Percentiles rank a stretch among this genome's conserved stretches.
phyloP scores from a whole-genome alignment of 2,113 vertebrate species.

The Bubo blakistoni region DNA sequence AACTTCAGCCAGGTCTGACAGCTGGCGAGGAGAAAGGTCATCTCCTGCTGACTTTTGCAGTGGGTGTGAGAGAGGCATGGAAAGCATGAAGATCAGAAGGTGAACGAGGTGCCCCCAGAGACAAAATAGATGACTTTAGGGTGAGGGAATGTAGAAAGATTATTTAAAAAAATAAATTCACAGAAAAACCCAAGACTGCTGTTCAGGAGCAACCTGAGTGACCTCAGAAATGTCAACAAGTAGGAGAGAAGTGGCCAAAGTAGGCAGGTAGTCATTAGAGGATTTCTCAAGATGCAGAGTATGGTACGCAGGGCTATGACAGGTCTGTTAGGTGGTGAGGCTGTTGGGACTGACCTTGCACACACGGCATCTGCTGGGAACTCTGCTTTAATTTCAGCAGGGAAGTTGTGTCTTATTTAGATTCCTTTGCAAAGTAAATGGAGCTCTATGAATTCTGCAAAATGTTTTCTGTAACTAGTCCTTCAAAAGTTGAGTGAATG shows the following conservation, averaged over 20 bases:
- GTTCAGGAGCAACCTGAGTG: not conserved
- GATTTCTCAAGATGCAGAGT: not conserved
- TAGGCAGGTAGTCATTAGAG: not conserved
- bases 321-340: not conserved
- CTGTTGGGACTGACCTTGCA: not conserved
- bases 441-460: not conserved
- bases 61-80: not conserved
- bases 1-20: slow-evolving; percentile 1
- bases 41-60: not conserved
- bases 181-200: fast-evolving
- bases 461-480: not conserved
- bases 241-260: not conserved
- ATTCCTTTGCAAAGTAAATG: not conserved
- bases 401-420: not conserved
- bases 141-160: not conserved
- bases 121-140: not conserved
- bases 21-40: slow-evolving; percentile 25
- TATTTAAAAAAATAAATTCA: not conserved
- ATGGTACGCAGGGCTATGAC: no score
- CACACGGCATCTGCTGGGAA: not conserved
- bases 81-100: not conserved
- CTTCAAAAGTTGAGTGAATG: not conserved
- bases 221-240: not conserved
- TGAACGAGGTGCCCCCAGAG: not conserved
- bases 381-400: not conserved